Conservation (phyloP, 2,797 vertebrate species). For the Sebastes miniatus region DNA sequence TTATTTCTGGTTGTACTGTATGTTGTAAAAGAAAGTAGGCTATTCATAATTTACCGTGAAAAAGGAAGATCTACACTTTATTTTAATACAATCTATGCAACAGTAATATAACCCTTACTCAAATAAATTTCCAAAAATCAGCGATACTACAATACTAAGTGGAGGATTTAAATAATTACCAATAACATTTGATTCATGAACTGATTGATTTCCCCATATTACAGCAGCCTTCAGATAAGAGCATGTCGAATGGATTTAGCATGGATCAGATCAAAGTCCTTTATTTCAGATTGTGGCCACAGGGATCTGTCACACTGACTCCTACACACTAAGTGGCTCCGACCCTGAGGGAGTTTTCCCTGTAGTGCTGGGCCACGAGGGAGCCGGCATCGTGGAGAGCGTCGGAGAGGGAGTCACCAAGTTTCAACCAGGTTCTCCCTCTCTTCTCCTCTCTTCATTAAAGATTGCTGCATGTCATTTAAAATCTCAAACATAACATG, state of each 20-base stretch:
- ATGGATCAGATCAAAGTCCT: not conserved
- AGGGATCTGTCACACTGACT: constrained; percentile 93
- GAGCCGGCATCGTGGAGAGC: constrained; percentile 90
- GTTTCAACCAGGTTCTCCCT: constrained; percentile 82
- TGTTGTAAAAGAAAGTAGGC: not conserved
- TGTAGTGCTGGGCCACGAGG: constrained; percentile 92
- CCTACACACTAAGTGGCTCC: constrained; percentile 90
- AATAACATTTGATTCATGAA: not conserved
- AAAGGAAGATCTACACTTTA: not conserved
- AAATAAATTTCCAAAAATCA: not conserved
- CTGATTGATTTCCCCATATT: not conserved
- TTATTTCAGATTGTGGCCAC: constrained; percentile 86
- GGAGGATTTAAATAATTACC: not conserved
- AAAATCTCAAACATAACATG: not conserved
- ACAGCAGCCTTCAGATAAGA: not conserved
- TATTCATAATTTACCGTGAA: not conserved
- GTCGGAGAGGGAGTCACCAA: constrained; percentile 90
- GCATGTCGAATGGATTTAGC: not conserved
- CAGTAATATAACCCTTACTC: not conserved
- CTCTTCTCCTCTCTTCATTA: not conserved
- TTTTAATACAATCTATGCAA: not conserved
- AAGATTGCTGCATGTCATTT: not conserved
- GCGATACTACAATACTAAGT: not conserved
- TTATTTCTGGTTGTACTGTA: not conserved
- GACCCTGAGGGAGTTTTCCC: constrained; percentile 92